These are phyloP conservation scores for Drosophila equinoxialis DNA, from an alignment of 1,140 invertebrate species.

Conservation along the genomic window DNA sequence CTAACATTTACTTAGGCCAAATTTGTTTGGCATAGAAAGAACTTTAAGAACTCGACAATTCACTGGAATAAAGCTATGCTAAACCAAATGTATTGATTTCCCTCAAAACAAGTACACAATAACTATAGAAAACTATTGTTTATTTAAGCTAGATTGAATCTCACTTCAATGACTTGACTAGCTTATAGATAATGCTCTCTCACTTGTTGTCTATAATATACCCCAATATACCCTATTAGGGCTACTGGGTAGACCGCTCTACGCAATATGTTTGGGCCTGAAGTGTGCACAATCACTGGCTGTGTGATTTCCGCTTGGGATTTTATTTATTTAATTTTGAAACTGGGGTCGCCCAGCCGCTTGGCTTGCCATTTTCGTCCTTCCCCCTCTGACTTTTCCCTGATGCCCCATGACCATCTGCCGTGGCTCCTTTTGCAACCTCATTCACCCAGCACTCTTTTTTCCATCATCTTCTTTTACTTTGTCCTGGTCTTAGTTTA, in stretches of 20 bases:
- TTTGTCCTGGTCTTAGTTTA: slow-evolving; percentile 22
- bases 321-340: slow-evolving; percentile 79
- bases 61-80: too few species aligned
- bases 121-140: too few species aligned
- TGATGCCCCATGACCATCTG: too few species aligned
- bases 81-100: too few species aligned
- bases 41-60: too few species aligned
- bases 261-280: slow-evolving; percentile 48
- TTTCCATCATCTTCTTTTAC: slow-evolving; percentile 9
- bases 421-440: not conserved
- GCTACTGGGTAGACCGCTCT: slow-evolving; percentile 22
- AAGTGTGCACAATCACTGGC: slow-evolving; percentile 69
- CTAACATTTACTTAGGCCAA: too few species aligned
- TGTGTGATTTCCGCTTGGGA: slow-evolving; percentile 73
- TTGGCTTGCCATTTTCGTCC: slow-evolving; percentile 16
- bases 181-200: not conserved
- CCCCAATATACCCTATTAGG: slow-evolving; percentile 19
- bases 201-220: not conserved
- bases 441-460: slow-evolving; percentile 4
- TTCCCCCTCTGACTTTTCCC: not conserved
- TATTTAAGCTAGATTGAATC: too few species aligned
- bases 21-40: too few species aligned
- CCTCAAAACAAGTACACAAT: too few species aligned
- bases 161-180: too few species aligned
- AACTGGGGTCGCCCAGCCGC: slow-evolving; percentile 52